Percentiles rank a stretch among this genome's conserved stretches.
phyloP scores from a whole-genome alignment of 2,888 invertebrate species.

The Chirona hameri region DNA sequence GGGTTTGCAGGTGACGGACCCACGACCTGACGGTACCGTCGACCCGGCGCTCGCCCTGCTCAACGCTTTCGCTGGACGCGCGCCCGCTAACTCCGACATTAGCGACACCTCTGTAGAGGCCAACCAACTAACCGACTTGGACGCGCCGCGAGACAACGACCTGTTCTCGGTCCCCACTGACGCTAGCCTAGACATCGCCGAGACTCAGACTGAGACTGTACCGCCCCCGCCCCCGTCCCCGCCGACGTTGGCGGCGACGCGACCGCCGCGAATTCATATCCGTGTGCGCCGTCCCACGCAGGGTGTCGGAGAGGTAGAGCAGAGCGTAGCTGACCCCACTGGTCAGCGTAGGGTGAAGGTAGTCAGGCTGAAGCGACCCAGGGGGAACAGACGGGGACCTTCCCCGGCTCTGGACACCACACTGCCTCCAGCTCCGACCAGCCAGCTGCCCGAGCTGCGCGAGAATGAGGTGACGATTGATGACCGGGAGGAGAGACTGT shows the following conservation, averaged over 20 bases:
- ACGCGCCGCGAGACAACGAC: background rate
- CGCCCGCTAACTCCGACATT: background rate
- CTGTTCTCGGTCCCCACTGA: background rate
- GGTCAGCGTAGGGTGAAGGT: conserved; percentile 7
- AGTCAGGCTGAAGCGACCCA: background rate
- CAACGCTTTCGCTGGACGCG: conserved; percentile 4
- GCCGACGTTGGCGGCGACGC: background rate
- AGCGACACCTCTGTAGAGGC: background rate
- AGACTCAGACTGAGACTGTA: background rate
- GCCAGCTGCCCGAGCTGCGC: background rate
- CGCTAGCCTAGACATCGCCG: background rate
- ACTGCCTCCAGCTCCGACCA: background rate
- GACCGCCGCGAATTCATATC: background rate
- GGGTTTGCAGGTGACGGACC: conserved; percentile 10
- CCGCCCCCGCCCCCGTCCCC: background rate
- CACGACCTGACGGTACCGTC: background rate
- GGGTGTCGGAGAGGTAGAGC: background rate
- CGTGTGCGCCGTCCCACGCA: background rate
- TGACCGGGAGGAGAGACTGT: background rate
- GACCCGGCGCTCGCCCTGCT: conserved; percentile 9
- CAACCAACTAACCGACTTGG: background rate
- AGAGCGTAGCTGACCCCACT: background rate
- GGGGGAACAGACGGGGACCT: no score
- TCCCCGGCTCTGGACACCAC: background rate
- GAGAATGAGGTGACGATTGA: conserved; percentile 6